Conservation (phyloP, 2,113 vertebrate species). For the Poicephalus gulielmi region DNA sequence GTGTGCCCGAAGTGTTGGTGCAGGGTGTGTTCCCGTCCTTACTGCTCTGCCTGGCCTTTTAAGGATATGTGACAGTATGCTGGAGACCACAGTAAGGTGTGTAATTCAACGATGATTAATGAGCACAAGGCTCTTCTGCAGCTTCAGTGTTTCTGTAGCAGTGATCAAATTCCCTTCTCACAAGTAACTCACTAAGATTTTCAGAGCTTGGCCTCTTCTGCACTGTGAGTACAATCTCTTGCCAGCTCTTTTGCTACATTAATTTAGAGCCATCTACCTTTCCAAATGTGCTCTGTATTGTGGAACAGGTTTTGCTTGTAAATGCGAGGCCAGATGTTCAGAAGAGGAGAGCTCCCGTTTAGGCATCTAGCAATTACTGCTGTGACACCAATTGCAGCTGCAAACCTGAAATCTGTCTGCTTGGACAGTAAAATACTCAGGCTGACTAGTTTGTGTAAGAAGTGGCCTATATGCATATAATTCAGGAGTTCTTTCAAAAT, state of each 20-base stretch:
- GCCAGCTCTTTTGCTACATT: not conserved
- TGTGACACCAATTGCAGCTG: not conserved
- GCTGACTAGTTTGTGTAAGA: not conserved
- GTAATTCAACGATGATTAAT: slow-evolving; percentile 35
- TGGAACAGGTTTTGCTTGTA: slow-evolving; percentile 50
- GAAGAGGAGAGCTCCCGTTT: slow-evolving; percentile 10
- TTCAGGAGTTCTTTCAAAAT: not conserved
- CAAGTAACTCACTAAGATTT: not conserved
- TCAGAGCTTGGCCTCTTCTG: slow-evolving; percentile 13
- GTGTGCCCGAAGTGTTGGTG: slow-evolving; percentile 47
- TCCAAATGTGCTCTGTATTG: not conserved
- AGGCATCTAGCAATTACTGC: slow-evolving; percentile 25
- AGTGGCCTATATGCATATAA: not conserved
- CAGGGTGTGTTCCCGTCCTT: slow-evolving; percentile 43
- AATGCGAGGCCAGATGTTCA: slow-evolving; percentile 27
- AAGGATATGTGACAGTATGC: slow-evolving; percentile 53
- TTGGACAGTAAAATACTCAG: not conserved
- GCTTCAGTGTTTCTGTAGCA: not conserved
- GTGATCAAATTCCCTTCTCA: not conserved
- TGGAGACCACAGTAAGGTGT: slow-evolving; percentile 40
- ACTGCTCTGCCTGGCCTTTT: slow-evolving; percentile 63
- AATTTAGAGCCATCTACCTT: slow-evolving; percentile 27
- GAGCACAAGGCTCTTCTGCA: not conserved
- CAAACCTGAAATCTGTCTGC: not conserved
- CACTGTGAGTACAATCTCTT: not conserved